Evolutionary conservation across 2,113 vertebrate genomes (phyloP).

Genomic region (Myanophis thanlyinensis): DNA sequence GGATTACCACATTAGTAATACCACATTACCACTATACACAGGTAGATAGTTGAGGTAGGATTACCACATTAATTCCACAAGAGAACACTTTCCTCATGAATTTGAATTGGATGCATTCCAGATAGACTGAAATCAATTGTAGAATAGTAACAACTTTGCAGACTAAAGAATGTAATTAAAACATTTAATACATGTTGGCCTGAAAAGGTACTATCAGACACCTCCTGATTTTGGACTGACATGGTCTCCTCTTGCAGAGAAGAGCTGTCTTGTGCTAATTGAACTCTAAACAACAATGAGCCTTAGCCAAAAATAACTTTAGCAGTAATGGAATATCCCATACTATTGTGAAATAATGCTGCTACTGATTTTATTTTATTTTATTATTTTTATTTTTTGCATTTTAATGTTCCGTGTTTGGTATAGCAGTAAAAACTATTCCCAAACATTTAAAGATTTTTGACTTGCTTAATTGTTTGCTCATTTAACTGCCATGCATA

Average conservation of each 20-base stretch:
- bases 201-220: background rate
- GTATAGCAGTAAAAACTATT: background rate
- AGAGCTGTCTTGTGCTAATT: background rate
- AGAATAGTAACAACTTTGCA: background rate
- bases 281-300: background rate
- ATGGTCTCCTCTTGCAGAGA: background rate
- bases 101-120: background rate
- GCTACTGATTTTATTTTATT: background rate
- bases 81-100: background rate
- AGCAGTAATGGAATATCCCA: background rate
- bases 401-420: background rate
- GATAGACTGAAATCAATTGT: background rate
- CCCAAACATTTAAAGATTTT: background rate
- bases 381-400: too few species aligned
- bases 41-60: background rate
- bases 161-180: background rate
- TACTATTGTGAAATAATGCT: background rate
- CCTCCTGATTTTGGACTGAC: background rate
- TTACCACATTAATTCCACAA: background rate
- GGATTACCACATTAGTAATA: background rate
- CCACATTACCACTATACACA: too few species aligned
- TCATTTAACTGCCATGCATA: background rate
- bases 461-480: background rate
- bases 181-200: background rate
- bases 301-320: background rate